Evolutionary conservation across 2,888 invertebrate species (phyloP), one percentile per base, ranked within the genome.

Genomic region (Drosophila mimica): DNA sequence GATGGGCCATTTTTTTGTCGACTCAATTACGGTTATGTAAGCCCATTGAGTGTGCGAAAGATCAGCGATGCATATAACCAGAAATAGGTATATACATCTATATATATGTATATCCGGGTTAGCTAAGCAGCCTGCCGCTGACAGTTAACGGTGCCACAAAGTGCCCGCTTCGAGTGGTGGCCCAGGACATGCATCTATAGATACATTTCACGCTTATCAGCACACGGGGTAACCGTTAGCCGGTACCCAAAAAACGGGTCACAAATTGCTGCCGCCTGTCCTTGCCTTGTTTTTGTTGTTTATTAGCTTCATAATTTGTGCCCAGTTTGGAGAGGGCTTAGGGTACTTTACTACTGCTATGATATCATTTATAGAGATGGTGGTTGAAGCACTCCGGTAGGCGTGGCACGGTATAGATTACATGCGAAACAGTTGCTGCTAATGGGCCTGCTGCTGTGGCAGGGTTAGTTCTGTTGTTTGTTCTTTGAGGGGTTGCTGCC

Each of bases 141-240:
- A 85, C 85, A 85, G 87, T 76, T 82, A 73, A 78, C 66, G 71
- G 84, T 56, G 36, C 54, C 54, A 38, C 36, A 38, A 28, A 54
- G 28, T 54, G 79, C 59, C 81, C 81, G 68, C 65, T 81, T 81
- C 71, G 79, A 80, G 82, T 76, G 54, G 83, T 68, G 81, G 61
- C 70, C 71, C 75, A 76, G 82, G 76, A 81, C 82, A 82, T 57
- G 9, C 43, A 20, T 40, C 48, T 13, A 69, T 28, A 61, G 40
- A 72, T 60, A 69, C 74, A 88, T 89, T 91, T 91, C 79, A 91
- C 90, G 91, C 89, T 91, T 91, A 88, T 91, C 91, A 85, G 84
- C 86, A 74, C 79, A 67, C 30, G 13, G 30, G 20, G 30, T 38
- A n/a, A 6, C 46, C 46, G 46, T 46, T 46, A 38, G 36, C 25